Evolutionary conservation across 2,888 invertebrate species (phyloP).

Genomic region (Epiperipatus broadwayi): DNA sequence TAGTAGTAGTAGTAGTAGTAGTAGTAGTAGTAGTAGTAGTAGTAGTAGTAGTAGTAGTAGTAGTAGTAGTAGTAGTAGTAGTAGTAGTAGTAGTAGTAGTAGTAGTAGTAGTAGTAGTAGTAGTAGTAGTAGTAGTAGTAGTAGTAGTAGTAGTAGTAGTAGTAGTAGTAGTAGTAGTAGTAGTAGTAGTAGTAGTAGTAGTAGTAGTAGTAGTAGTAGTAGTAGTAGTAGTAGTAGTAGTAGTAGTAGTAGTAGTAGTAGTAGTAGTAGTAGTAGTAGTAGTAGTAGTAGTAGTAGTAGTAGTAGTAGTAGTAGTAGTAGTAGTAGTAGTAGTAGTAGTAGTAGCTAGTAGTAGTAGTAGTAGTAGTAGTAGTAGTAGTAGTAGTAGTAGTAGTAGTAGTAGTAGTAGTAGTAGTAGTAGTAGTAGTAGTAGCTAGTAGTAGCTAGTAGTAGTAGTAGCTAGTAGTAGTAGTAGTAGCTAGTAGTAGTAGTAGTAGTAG

Average conservation of each 20-base stretch:
- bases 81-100: conserved; percentile 1
- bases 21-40: conserved; percentile 3
- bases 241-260: conserved; percentile 3
- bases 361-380: background rate
- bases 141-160: conserved; percentile 3
- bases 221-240: conserved; percentile 3
- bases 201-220: conserved; percentile 3
- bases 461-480: too few species aligned
- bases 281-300: conserved; percentile 3
- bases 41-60: conserved; percentile 3
- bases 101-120: conserved; percentile 3
- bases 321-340: conserved; percentile 3
- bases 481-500: too few species aligned
- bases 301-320: conserved; percentile 3
- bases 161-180: conserved; percentile 3
- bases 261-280: conserved; percentile 1
- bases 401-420: conserved; percentile 3
- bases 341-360: background rate
- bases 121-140: conserved; percentile 3
- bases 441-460: conserved; percentile 3
- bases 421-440: background rate
- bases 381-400: conserved; percentile 3
- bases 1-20: background rate
- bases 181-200: conserved; percentile 3
- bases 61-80: conserved; percentile 3